Evolutionary conservation across 2,113 vertebrate species (phyloP).

Genomic region (Eonycteris spelaea): DNA sequence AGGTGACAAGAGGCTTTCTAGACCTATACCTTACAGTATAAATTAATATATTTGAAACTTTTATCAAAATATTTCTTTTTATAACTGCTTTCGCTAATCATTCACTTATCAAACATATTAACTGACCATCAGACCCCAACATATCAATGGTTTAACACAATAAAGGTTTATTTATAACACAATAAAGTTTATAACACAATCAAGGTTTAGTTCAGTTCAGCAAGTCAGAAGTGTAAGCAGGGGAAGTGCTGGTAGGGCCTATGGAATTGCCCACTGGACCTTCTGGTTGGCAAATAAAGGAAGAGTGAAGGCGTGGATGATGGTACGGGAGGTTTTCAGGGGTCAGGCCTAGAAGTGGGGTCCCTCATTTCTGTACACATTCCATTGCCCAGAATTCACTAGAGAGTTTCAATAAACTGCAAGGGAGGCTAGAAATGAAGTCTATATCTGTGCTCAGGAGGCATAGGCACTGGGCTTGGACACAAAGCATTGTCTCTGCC

Average conservation of each 20-base stretch:
- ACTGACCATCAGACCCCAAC: background rate
- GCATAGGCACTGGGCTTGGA: background rate
- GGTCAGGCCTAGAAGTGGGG: background rate
- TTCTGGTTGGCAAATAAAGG: background rate
- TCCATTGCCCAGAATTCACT: background rate
- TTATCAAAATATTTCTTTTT: background rate
- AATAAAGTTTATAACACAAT: background rate
- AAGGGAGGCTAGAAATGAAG: background rate
- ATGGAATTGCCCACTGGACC: background rate
- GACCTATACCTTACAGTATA: background rate
- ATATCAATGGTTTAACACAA: background rate
- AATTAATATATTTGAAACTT: background rate
- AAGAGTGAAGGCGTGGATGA: background rate
- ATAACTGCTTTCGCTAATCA: background rate
- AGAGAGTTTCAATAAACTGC: background rate
- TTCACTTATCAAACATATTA: background rate
- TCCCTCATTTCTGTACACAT: background rate
- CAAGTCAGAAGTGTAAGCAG: background rate
- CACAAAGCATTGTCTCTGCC: background rate
- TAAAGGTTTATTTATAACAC: background rate
- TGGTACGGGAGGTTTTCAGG: background rate
- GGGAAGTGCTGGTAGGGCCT: accelerated
- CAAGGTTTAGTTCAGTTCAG: background rate
- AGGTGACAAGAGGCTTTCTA: background rate
- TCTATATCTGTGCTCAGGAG: background rate